These are phyloP conservation scores for Bucco capensis DNA, from an alignment of 2,113 vertebrate genomes.

Conservation along the genomic window DNA sequence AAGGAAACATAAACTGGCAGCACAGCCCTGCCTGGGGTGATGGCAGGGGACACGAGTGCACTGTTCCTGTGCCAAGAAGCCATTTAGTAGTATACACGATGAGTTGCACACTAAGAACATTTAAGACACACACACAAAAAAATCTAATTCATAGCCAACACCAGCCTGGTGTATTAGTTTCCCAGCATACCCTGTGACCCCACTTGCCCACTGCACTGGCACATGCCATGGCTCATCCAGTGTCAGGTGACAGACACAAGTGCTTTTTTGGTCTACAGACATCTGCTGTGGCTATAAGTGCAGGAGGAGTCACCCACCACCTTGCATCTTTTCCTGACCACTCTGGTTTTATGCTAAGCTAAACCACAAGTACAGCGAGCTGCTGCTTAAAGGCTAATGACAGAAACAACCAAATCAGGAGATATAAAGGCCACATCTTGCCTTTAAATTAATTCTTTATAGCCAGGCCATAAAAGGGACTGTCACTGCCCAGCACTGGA, in stretches of 20 bases:
- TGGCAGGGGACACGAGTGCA: background rate
- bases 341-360: background rate
- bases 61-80: background rate
- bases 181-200: background rate
- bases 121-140: background rate
- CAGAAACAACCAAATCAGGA: background rate
- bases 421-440: background rate
- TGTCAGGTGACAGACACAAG: background rate
- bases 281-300: background rate
- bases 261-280: background rate
- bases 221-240: fast-evolving
- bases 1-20: constrained; percentile 23
- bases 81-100: background rate
- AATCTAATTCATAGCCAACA: background rate
- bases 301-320: background rate
- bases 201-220: background rate
- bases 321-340: background rate
- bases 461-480: background rate
- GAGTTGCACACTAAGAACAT: background rate
- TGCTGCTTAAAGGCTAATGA: constrained; percentile 15
- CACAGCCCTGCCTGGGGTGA: background rate
- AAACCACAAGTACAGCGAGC: background rate
- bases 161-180: background rate
- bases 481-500: background rate
- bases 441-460: constrained; percentile 33